Evolutionary conservation across 2,113 vertebrate species (phyloP).

Genomic region (Phyllostomus discolor): DNA sequence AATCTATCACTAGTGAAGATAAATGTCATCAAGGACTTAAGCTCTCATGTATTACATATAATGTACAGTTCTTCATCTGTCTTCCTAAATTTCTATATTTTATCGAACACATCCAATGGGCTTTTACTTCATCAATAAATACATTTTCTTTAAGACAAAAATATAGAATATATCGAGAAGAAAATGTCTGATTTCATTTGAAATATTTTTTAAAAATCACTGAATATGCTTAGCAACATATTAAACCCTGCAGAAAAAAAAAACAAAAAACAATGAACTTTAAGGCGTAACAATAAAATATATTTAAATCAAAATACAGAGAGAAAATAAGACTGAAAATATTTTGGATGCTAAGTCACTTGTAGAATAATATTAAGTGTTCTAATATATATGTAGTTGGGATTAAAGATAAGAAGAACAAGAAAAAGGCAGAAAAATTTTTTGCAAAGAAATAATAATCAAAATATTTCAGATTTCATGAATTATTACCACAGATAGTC

Average conservation of each 20-base stretch:
- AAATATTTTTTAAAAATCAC: neutral
- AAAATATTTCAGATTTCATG: neutral
- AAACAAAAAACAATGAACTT: neutral
- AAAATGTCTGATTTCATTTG: constrained; percentile 34
- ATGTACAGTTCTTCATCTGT: neutral
- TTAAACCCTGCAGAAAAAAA: neutral
- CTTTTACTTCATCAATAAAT: constrained; percentile 61
- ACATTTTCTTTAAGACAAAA: constrained; percentile 35
- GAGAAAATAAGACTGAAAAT: neutral
- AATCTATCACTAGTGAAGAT: constrained; percentile 75
- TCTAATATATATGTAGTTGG: neutral
- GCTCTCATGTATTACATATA: constrained; percentile 51
- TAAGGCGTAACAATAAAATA: neutral
- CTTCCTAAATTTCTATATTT: constrained; percentile 65
- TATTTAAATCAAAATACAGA: neutral
- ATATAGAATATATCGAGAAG: constrained; percentile 10
- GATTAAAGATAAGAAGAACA: neutral
- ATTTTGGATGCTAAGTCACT: neutral
- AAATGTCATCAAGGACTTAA: constrained; percentile 75
- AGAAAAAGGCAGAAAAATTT: neutral
- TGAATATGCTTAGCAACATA: neutral
- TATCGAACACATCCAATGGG: constrained; percentile 56
- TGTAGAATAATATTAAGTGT: neutral
- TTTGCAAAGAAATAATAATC: neutral
- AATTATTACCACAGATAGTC: neutral